Evolutionary conservation across 2,113 vertebrate genomes (phyloP).

Genomic region (Reinhardtius hippoglossoides): DNA sequence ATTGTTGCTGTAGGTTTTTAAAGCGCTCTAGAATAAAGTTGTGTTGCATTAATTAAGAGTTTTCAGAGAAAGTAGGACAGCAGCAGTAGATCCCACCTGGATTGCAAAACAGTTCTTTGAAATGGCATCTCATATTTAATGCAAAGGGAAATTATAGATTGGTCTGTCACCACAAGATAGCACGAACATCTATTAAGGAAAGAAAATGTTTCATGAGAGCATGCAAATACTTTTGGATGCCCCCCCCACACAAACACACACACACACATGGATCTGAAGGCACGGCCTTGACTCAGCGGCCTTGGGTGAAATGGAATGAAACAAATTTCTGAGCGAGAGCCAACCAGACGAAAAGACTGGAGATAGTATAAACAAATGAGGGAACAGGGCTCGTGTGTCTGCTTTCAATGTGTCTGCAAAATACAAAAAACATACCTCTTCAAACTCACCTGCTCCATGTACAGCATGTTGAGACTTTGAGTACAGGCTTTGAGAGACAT

Average conservation of each 20-base stretch:
- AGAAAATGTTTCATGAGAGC: constrained; percentile 56
- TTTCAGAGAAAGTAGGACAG: neutral
- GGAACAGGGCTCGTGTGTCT: constrained; percentile 17
- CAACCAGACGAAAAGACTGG: constrained; percentile 49
- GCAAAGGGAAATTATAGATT: constrained; percentile 32
- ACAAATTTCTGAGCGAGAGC: constrained; percentile 64
- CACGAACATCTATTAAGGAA: constrained; percentile 22
- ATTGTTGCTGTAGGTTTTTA: neutral
- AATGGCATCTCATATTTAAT: constrained; percentile 17
- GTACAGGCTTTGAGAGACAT: neutral
- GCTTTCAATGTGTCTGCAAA: constrained; percentile 6
- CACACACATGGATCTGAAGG: constrained; percentile 4
- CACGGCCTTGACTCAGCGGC: constrained; percentile 58
- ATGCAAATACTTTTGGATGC: constrained; percentile 29
- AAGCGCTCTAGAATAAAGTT: neutral
- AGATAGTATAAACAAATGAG: constrained; percentile 55
- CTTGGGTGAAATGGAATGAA: constrained; percentile 72
- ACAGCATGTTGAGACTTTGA: neutral
- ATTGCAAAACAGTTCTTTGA: constrained; percentile 5
- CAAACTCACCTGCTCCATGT: neutral
- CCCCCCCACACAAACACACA: neutral
- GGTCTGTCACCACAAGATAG: constrained; percentile 15
- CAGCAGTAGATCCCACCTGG: neutral
- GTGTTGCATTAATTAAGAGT: neutral
- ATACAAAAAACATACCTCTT: neutral